phyloP scores from a whole-genome alignment of 1,140 invertebrate species.

The Leptopilina boulardi region DNA sequence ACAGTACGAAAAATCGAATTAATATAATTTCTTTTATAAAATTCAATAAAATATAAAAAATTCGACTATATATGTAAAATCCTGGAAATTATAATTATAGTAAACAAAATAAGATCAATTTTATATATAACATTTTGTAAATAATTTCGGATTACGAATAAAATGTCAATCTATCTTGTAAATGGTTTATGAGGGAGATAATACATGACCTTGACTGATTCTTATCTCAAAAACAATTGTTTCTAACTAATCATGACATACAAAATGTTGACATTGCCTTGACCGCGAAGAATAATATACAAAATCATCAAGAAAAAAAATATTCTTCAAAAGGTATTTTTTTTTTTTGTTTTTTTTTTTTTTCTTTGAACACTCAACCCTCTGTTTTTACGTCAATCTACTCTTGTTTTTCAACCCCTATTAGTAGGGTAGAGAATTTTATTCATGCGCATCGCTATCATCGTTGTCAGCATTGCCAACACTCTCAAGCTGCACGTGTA shows the following conservation, averaged over 20 bases:
- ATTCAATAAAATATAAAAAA: no score
- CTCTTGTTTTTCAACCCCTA: slow-evolving; percentile 25
- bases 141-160: neutral
- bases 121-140: neutral
- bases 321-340: neutral
- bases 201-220: neutral
- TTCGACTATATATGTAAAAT: no score
- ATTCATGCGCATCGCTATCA: slow-evolving; percentile 17
- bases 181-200: neutral
- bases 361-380: neutral
- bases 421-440: slow-evolving; percentile 23
- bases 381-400: slow-evolving; percentile 13
- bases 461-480: slow-evolving; percentile 20
- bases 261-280: slow-evolving; percentile 28
- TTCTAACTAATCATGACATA: neutral
- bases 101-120: no score
- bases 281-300: slow-evolving; percentile 1
- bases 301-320: neutral
- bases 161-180: neutral
- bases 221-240: slow-evolving; percentile 18
- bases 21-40: no score
- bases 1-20: no score
- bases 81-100: no score
- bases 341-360: neutral
- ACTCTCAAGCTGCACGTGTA: neutral